These are phyloP conservation scores for Cuculus canorus DNA, from an alignment of 2,797 vertebrate species.

Conservation along the genomic window DNA sequence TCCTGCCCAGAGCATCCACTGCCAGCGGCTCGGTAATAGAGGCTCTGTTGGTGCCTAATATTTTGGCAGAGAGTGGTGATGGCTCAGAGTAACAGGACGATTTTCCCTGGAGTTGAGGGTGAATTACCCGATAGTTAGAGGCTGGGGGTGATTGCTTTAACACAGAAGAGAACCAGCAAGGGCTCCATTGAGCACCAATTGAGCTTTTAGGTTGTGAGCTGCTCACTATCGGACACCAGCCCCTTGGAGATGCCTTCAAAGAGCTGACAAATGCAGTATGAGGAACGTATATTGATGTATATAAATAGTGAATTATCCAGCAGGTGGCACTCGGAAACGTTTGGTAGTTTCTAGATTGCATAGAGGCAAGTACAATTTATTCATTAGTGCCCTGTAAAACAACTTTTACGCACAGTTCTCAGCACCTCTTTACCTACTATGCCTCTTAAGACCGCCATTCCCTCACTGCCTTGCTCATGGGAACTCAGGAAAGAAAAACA, in stretches of 20 bases:
- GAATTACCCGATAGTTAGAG: not conserved
- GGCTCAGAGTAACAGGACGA: fast-evolving
- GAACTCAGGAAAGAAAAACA: not conserved
- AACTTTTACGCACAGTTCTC: not conserved
- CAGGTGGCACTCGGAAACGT: constrained; percentile 19
- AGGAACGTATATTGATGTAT: not conserved
- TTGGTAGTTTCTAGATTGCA: not conserved
- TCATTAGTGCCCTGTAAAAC: not conserved
- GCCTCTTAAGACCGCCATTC: not conserved
- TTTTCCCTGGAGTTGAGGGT: not conserved
- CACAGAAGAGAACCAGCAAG: not conserved
- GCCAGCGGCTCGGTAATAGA: fast-evolving
- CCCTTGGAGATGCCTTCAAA: not conserved
- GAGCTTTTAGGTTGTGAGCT: not conserved
- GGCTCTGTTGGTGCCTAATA: not conserved
- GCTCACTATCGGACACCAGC: not conserved
- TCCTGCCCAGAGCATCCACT: not conserved
- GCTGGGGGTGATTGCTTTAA: not conserved
- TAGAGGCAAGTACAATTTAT: not conserved
- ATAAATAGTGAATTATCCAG: not conserved
- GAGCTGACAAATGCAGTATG: fast-evolving
- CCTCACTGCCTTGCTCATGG: not conserved
- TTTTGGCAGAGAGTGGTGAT: not conserved
- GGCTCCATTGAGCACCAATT: not conserved
- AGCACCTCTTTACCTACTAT: not conserved